Evolutionary conservation across 2,113 vertebrate genomes (phyloP).

Genomic region (Azemiops feae): DNA sequence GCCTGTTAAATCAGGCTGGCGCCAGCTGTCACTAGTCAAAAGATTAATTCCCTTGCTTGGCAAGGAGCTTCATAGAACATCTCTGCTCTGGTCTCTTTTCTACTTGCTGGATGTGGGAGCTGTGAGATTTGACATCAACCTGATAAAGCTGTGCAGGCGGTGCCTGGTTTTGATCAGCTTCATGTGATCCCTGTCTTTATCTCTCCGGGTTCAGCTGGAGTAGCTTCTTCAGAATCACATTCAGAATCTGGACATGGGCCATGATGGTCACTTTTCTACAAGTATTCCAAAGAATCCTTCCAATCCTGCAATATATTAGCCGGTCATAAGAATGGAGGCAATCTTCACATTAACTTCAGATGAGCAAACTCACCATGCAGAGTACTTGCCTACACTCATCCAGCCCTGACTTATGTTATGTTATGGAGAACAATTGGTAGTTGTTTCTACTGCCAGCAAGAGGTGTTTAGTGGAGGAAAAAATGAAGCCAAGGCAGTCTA

Average conservation of each 20-base stretch:
- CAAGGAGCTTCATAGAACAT: not conserved
- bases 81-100: not conserved
- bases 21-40: not conserved
- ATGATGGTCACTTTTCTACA: not conserved
- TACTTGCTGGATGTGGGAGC: not conserved
- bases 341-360: not conserved
- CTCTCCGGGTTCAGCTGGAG: not conserved
- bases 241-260: not conserved
- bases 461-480: not conserved
- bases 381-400: not conserved
- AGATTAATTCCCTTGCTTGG: not conserved
- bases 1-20: not conserved
- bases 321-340: not conserved
- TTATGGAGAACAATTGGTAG: not conserved
- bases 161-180: not conserved
- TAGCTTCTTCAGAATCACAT: not conserved
- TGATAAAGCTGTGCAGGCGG: not conserved
- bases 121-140: not conserved
- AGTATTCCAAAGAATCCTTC: not conserved
- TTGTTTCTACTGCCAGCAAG: not conserved
- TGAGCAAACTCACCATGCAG: not conserved
- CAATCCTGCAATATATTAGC: not conserved
- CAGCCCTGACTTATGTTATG: not conserved
- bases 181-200: not conserved
- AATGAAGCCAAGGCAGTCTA: not conserved